Evolutionary conservation across 2,888 invertebrate genomes (phyloP), one percentile per base, ranked within the genome.

Genomic region (Strigamia transsilvanica): DNA sequence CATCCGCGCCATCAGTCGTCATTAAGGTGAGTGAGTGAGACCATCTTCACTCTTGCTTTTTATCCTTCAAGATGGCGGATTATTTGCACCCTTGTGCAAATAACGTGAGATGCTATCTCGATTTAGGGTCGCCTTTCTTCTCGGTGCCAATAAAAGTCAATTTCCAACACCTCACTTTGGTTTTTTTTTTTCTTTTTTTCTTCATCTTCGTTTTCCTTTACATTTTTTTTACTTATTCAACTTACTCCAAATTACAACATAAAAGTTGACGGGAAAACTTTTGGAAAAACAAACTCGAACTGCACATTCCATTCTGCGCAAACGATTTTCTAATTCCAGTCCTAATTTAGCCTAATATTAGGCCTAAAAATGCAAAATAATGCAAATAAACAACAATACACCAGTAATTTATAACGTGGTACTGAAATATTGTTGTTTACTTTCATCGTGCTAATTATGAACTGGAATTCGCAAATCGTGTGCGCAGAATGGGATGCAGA

Each of bases 21-120:
- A 73, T 73, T 73, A 73, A 73, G 73, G 73, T 73, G 73, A 73
- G 73, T 73, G 73, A 73, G 73, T 73, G 73, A 73, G 32, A 73
- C 27, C 73, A 73, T 73, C 73, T 73, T 73, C 73, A 32, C 32
- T 73, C 73, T 10, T 18, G 56, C 18, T 56, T 56, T 73, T 73
- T 73, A 73, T 73, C 73, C 73, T 23, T 27, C 12, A 73, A 73
- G 32, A 73, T 73, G 73, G 73, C 73, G 73, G 73, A 73, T 73
- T 73, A 73, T 73, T 73, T 73, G 13, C 27, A 73, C 23, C 27
- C 73, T 73, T 27, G 73, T 73, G 73, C 73, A 73, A 73, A 73
- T 73, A 73, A 73, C 18, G 46, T n/a, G 18, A 56, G 56, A 56
- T 73, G 73, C 73, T 73, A 73, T 56, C 73, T 73, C 73, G 32